phyloP scores from a whole-genome alignment of 1,140 invertebrate species.

The Bombus polaris region DNA sequence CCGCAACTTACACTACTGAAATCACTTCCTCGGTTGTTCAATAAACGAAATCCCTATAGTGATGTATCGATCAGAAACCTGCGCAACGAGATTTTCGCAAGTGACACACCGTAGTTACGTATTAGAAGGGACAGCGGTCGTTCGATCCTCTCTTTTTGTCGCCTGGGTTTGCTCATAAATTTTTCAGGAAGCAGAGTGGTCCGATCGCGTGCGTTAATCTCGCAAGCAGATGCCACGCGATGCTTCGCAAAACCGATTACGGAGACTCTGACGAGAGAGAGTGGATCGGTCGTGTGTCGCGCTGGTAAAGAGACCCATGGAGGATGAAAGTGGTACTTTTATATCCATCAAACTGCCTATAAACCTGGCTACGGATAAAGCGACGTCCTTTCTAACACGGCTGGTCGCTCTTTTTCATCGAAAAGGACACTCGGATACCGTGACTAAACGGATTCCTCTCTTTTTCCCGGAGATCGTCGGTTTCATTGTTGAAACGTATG shows the following conservation, averaged over 20 bases:
- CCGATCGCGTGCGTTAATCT: constrained; percentile 72
- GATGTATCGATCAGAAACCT: too few relatives aligned
- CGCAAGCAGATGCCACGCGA: constrained; percentile 74
- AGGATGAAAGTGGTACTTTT: constrained; percentile 63
- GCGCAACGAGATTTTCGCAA: too few relatives aligned
- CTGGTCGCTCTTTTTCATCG: constrained; percentile 21
- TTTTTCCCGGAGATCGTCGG: neutral
- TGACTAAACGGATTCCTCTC: constrained; percentile 62
- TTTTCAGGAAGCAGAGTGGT: constrained; percentile 63
- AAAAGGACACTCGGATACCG: constrained; percentile 61
- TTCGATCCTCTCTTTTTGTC: constrained; percentile 23
- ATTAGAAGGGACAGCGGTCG: constrained; percentile 38
- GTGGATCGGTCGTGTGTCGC: constrained; percentile 44
- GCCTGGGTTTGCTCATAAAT: constrained; percentile 55
- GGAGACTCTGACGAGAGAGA: constrained; percentile 6
- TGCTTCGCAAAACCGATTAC: constrained; percentile 71
- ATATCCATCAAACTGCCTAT: constrained; percentile 64
- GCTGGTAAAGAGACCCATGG: constrained; percentile 49
- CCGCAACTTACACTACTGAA: too few relatives aligned
- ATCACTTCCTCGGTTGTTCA: too few relatives aligned
- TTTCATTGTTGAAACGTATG: constrained; percentile 38
- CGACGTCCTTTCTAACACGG: constrained; percentile 33
- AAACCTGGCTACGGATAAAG: constrained; percentile 51
- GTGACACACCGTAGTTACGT: neutral
- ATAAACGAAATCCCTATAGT: too few relatives aligned